Conservation (phyloP, 2,888 invertebrate genomes). For the Ellobium chinense region DNA sequence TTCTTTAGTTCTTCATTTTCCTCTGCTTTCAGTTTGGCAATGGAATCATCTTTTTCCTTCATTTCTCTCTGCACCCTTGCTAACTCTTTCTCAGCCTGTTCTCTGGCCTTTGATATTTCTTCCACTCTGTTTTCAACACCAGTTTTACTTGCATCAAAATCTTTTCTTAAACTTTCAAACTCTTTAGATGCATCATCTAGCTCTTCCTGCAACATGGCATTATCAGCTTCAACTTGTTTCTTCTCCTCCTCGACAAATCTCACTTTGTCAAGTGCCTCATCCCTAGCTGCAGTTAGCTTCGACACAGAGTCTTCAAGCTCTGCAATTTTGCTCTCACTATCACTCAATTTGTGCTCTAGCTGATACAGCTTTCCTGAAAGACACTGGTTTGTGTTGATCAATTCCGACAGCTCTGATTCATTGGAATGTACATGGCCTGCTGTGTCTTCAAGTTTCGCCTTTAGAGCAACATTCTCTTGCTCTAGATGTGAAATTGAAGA, state of each 20-base stretch:
- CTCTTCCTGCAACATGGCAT: background rate
- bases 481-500: background rate
- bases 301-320: slow-evolving; percentile 22
- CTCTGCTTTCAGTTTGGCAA: slow-evolving; percentile 53
- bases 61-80: slow-evolving; percentile 39
- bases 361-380: slow-evolving; percentile 54
- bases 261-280: background rate
- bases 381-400: slow-evolving; percentile 50
- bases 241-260: slow-evolving; percentile 17
- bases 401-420: slow-evolving; percentile 13
- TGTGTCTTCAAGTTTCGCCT: slow-evolving; percentile 19
- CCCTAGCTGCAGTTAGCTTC: slow-evolving; percentile 15
- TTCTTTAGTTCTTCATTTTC: slow-evolving; percentile 51
- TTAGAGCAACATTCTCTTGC: slow-evolving; percentile 16
- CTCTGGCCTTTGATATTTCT: slow-evolving; percentile 53
- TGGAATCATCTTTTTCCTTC: slow-evolving; percentile 49
- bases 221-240: slow-evolving; percentile 5
- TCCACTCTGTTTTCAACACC: slow-evolving; percentile 46
- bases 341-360: background rate
- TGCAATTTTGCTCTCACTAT: slow-evolving; percentile 17
- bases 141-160: slow-evolving; percentile 10
- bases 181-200: background rate
- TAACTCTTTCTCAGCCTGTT: slow-evolving; percentile 37
- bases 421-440: slow-evolving; percentile 14
- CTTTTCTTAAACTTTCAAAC: slow-evolving; percentile 8